These are phyloP conservation scores for Oreochromis mossambicus DNA, from an alignment of 2,797 vertebrate genomes.

Conservation along the genomic window DNA sequence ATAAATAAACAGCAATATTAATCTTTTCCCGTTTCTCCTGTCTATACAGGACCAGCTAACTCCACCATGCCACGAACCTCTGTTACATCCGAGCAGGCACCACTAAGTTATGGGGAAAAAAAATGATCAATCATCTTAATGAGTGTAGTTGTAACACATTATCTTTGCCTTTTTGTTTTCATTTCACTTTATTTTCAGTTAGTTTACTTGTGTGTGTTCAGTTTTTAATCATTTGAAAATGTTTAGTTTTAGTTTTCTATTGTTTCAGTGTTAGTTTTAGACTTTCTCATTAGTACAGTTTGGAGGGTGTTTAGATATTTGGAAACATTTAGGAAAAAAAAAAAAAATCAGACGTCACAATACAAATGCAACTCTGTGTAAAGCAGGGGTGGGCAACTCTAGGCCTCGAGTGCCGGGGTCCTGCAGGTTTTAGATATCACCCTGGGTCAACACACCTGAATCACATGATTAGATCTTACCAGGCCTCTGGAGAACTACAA, in stretches of 20 bases:
- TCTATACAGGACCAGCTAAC: background rate
- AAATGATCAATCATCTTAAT: background rate
- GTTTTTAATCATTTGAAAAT: background rate
- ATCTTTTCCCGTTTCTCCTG: background rate
- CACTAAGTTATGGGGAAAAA: background rate
- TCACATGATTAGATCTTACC: background rate
- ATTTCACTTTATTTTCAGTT: background rate
- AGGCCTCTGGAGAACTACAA: background rate
- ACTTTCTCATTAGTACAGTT: background rate
- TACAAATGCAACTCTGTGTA: background rate
- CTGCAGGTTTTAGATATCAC: background rate
- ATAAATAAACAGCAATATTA: background rate
- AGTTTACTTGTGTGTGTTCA: background rate
- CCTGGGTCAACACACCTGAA: accelerated
- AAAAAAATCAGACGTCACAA: accelerated
- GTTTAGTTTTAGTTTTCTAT: background rate
- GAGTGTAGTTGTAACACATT: background rate
- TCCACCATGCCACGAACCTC: background rate
- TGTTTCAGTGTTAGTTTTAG: background rate
- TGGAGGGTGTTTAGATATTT: background rate
- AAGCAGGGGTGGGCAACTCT: background rate
- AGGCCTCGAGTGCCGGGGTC: accelerated
- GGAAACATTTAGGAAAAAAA: background rate
- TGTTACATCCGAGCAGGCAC: background rate
- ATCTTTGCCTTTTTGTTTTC: background rate